Percentiles rank a stretch among this genome's conserved stretches.
phyloP scores from a whole-genome alignment of 2,888 invertebrate genomes.

The Halictus quadricinctus region DNA sequence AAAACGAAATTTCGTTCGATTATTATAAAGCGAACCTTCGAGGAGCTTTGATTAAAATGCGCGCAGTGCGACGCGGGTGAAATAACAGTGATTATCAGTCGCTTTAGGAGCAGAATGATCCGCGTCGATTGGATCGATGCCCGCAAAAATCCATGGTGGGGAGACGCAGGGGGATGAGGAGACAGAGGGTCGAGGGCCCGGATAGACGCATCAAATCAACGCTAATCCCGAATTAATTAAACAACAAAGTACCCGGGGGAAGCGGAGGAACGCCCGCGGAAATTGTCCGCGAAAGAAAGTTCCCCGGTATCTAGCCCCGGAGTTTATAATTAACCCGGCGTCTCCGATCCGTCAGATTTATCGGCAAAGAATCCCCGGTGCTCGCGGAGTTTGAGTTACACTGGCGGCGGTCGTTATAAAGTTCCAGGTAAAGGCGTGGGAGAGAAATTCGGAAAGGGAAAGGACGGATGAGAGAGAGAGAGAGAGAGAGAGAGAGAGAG shows the following conservation, averaged over 20 bases:
- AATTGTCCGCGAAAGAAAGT: constrained; percentile 33
- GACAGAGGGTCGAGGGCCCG: background rate
- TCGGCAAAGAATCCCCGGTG: constrained; percentile 52
- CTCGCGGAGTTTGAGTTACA: constrained; percentile 66
- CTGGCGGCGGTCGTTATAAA: constrained; percentile 74
- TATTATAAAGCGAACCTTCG: constrained; percentile 9
- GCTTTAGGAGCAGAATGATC: background rate
- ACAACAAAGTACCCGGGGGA: constrained; percentile 9
- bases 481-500: constrained; percentile 52
- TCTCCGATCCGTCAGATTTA: constrained; percentile 31
- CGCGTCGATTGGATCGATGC: background rate
- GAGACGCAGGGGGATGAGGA: background rate
- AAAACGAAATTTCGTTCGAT: constrained; percentile 25
- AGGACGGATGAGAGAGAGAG: constrained; percentile 63
- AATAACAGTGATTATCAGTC: constrained; percentile 9
- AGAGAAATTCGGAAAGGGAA: constrained; percentile 58
- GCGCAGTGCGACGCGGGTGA: background rate
- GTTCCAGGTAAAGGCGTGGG: constrained; percentile 63
- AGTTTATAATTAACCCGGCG: constrained; percentile 42
- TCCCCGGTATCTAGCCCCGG: constrained; percentile 11
- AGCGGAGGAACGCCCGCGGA: constrained; percentile 1
- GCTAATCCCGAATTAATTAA: constrained; percentile 32
- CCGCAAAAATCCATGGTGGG: background rate
- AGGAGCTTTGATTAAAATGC: background rate
- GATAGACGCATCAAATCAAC: constrained; percentile 9